Evolutionary conservation across 2,113 vertebrate species (phyloP).

Genomic region (Boleophthalmus pectinirostris): DNA sequence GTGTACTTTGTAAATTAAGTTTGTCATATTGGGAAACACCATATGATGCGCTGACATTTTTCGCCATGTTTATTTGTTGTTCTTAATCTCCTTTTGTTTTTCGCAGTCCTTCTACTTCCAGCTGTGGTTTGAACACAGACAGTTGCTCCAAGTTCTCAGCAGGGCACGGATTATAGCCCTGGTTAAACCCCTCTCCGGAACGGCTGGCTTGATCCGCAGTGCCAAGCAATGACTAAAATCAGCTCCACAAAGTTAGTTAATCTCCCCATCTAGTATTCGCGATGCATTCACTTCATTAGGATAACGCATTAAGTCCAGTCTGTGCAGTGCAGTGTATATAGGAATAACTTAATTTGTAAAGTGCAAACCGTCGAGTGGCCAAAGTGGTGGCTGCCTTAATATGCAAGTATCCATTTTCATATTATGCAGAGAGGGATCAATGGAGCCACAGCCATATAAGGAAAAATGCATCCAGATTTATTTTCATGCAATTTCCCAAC

Average conservation of each 20-base stretch:
- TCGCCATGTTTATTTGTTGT: slow-evolving; percentile 11
- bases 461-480: slow-evolving; percentile 30
- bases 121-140: slow-evolving; percentile 11
- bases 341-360: slow-evolving; percentile 1
- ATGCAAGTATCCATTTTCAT: slow-evolving; percentile 24
- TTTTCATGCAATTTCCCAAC: slow-evolving; percentile 39
- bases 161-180: slow-evolving; percentile 58
- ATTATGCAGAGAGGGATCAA: slow-evolving; percentile 13
- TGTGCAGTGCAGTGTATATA: neutral
- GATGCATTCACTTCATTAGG: slow-evolving; percentile 10
- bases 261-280: slow-evolving; percentile 46
- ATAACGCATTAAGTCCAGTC: slow-evolving; percentile 7
- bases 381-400: slow-evolving; percentile 13
- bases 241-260: slow-evolving; percentile 59
- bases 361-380: neutral
- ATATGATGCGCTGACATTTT: neutral
- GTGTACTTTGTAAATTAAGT: too few species aligned
- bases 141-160: slow-evolving; percentile 55
- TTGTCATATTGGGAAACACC: neutral
- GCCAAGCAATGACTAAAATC: slow-evolving; percentile 52
- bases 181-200: slow-evolving; percentile 58
- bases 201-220: slow-evolving; percentile 48
- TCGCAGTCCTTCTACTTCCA: slow-evolving; percentile 8
- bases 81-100: slow-evolving; percentile 4
- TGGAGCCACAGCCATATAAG: slow-evolving; percentile 25